A percentile compares a stretch with the other conserved stretches of the same genome.
Evolutionary conservation across 1,140 invertebrate genomes (phyloP).

Genomic region (Drosophila kepulauana): DNA sequence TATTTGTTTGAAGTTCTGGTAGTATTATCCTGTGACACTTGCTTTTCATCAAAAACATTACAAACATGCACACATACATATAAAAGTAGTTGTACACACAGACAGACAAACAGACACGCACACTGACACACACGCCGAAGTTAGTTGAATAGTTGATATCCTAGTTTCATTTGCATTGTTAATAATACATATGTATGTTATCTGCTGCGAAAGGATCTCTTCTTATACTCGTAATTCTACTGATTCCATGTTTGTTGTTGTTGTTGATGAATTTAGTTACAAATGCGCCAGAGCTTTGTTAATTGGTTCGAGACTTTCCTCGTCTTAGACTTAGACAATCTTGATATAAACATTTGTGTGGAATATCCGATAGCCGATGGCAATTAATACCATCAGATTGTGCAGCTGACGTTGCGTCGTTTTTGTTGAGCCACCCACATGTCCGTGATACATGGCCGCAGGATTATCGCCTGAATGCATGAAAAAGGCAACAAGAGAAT

Average conservation of each 20-base stretch:
- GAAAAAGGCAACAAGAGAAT: not conserved
- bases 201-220: not conserved
- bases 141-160: conserved; percentile 16
- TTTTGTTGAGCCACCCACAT: conserved; percentile 86
- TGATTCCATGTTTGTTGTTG: conserved; percentile 2
- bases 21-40: conserved; percentile 36
- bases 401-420: conserved; percentile 82
- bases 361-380: conserved; percentile 81
- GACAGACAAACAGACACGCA: conserved; percentile 19
- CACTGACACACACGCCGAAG: not conserved
- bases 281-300: conserved; percentile 39
- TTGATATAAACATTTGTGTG: conserved; percentile 76
- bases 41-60: conserved; percentile 26
- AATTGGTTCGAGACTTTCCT: not conserved
- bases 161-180: conserved; percentile 13
- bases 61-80: conserved; percentile 24
- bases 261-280: conserved; percentile 65
- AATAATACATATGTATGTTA: conserved; percentile 8
- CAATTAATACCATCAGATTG: conserved; percentile 73
- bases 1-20: conserved; percentile 17
- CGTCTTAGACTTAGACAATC: conserved; percentile 60
- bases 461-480: conserved; percentile 86
- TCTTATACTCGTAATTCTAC: conserved; percentile 23
- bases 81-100: conserved; percentile 46
- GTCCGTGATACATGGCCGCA: conserved; percentile 87